These are phyloP conservation scores for Ctenopoma kingsleyae DNA, from an alignment of 2,797 vertebrate genomes.

Conservation along the genomic window DNA sequence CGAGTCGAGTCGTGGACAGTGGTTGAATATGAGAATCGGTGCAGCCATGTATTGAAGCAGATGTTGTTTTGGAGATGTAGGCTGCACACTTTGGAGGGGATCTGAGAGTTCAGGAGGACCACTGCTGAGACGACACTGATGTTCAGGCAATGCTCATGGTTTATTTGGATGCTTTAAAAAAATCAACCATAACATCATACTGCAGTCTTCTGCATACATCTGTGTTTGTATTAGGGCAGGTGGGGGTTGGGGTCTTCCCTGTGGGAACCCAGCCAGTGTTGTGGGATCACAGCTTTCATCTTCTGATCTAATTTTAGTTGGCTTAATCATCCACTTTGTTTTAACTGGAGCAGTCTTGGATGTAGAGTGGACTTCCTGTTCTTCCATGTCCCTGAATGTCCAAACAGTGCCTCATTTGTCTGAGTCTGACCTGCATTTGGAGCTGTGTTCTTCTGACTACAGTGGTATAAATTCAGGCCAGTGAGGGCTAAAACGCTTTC, in stretches of 20 bases:
- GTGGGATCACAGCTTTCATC: slow-evolving; percentile 46
- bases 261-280: slow-evolving; percentile 26
- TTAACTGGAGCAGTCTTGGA: slow-evolving; percentile 57
- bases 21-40: slow-evolving; percentile 1
- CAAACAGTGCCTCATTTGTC: slow-evolving; percentile 35
- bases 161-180: slow-evolving; percentile 10
- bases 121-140: not conserved
- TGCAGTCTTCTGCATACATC: slow-evolving; percentile 25
- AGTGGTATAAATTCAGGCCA: slow-evolving; percentile 22
- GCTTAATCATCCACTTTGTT: slow-evolving; percentile 52
- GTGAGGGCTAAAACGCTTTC: slow-evolving; percentile 6
- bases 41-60: not conserved
- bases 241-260: slow-evolving; percentile 49
- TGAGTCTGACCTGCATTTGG: slow-evolving; percentile 56
- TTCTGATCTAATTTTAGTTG: slow-evolving; percentile 69
- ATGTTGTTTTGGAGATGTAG: slow-evolving; percentile 33
- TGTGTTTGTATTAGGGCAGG: slow-evolving; percentile 46
- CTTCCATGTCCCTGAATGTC: slow-evolving; percentile 32
- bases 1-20: slow-evolving; percentile 13
- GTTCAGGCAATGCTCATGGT: slow-evolving; percentile 13
- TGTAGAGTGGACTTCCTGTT: slow-evolving; percentile 34
- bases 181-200: not conserved
- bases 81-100: not conserved
- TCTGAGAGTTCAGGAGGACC: slow-evolving; percentile 8
- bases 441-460: slow-evolving; percentile 29